Evolutionary conservation across 2,797 vertebrate species (phyloP), one percentile per base, ranked within the genome.

Genomic region (Sparus aurata): DNA sequence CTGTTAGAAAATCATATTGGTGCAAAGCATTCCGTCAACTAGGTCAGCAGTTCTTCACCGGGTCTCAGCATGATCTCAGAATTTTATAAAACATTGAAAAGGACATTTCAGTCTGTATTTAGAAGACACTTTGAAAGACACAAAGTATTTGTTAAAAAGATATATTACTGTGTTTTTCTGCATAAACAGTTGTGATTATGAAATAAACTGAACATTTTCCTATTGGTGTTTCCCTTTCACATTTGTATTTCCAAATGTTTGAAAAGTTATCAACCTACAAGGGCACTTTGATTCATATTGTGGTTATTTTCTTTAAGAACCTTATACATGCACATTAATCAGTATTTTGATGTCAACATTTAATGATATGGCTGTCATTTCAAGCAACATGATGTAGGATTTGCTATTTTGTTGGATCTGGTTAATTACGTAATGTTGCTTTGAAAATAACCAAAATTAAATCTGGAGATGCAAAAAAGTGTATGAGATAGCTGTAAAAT

Each of bases 21-120:
- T 78, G 71, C 68, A 69, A 49, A 78, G 52, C 74, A 88, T 89
- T 88, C 83, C 55, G 65, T 63, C 60, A 73, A 16, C 43, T 68
- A 69, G 54, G 64, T 61, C 64, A 78, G 34, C 58, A 65, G 73
- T 65, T 82, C 16, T 38, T 41, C 64, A 69, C 43, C 46, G 75
- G 23, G 60, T 59, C 46, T 63, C 60, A 3, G 30, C 30, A 34
- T 34, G 23, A 62, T 64, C 27, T 54, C 61, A 52, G 6, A 59
- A 66, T 63, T 69, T 64, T 50, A 25, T 53, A 20, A 64, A 7
- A 53, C 15, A 45, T 38, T 55, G 2, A 69, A 50, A 45, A 18
- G 5, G 2, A 61, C 20, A 46, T 47, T 65, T 71, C 12, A 57
- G 8, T 65, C 57, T 72, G 17, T 63, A 61, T 61, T 62, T 43